Percentiles rank a stretch among this genome's conserved stretches.
These are phyloP conservation scores for Potorous gilbertii DNA, from an alignment of 2,797 vertebrate genomes.

Conservation along the genomic window DNA sequence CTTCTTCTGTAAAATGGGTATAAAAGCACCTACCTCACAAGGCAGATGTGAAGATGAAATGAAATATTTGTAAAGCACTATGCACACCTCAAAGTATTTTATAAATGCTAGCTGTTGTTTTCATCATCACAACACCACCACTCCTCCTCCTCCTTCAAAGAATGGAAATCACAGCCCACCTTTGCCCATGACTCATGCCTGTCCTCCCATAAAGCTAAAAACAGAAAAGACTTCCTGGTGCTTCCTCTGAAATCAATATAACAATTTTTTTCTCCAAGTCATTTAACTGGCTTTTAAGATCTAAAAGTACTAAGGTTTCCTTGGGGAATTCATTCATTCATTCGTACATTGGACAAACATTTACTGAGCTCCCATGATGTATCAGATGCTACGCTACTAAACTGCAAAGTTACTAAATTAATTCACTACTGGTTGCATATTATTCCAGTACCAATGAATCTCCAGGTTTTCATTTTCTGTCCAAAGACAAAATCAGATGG, in stretches of 20 bases:
- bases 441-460: slow-evolving; percentile 55
- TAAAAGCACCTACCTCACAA: not conserved
- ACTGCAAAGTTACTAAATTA: not conserved
- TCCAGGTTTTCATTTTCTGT: slow-evolving; percentile 48
- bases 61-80: not conserved
- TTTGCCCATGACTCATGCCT: not conserved
- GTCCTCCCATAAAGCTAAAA: not conserved
- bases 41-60: not conserved
- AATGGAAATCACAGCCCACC: not conserved
- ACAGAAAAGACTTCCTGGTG: not conserved
- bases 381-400: not conserved
- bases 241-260: not conserved
- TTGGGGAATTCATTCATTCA: slow-evolving; percentile 38
- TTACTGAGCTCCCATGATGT: not conserved
- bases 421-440: not conserved
- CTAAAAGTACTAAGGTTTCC: slow-evolving; percentile 54
- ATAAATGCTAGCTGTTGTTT: not conserved
- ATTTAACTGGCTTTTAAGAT: slow-evolving; percentile 55
- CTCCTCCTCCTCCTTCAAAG: not conserved
- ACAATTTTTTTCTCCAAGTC: not conserved
- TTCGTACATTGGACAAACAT: not conserved
- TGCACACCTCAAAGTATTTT: not conserved
- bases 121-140: not conserved
- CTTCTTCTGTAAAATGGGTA: too few relatives aligned
- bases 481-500: slow-evolving; percentile 16